Evolutionary conservation across 2,113 vertebrate genomes (phyloP).

Genomic region (Athene cunicularia): DNA sequence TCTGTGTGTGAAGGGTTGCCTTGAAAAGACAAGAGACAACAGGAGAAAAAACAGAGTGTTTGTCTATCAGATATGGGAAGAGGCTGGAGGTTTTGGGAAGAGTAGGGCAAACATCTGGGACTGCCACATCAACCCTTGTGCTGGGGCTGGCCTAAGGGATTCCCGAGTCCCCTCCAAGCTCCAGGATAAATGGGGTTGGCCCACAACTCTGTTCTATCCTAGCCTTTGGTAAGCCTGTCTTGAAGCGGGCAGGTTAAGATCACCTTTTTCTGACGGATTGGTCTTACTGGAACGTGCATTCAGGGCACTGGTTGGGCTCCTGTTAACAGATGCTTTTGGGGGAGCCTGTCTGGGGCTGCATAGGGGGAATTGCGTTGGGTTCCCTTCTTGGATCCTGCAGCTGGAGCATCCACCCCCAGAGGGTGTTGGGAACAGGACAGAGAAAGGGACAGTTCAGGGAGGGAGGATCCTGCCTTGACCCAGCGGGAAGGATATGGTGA

Average conservation of each 20-base stretch:
- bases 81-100: neutral
- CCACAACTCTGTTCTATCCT: fast-evolving
- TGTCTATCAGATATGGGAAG: fast-evolving
- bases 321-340: fast-evolving
- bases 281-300: neutral
- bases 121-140: neutral
- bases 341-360: neutral
- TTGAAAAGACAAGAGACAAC: neutral
- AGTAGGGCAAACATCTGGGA: neutral
- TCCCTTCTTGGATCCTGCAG: neutral
- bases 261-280: neutral
- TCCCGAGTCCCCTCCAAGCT: neutral
- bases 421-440: neutral
- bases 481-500: neutral
- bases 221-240: neutral
- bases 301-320: neutral
- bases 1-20: neutral
- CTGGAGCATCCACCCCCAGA: neutral
- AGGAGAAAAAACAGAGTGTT: fast-evolving
- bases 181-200: fast-evolving
- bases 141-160: fast-evolving
- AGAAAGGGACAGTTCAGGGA: fast-evolving
- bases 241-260: neutral
- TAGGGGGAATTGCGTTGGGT: neutral
- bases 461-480: fast-evolving